A percentile compares a stretch with the other conserved stretches of the same genome.
Evolutionary conservation across 2,888 invertebrate species (phyloP).

Genomic region (Catocala nupta): DNA sequence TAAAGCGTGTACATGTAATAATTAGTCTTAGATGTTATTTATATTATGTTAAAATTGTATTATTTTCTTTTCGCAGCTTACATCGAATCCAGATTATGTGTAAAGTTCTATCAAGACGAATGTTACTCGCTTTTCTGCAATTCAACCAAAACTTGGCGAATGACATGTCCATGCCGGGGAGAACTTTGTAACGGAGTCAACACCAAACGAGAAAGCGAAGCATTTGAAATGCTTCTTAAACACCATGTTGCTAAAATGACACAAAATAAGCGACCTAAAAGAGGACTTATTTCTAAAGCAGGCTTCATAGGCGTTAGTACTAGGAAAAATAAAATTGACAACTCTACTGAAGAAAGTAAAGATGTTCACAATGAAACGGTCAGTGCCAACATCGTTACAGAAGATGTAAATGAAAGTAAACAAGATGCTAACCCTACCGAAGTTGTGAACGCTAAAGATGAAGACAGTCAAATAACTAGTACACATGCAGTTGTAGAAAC

Average conservation of each 20-base stretch:
- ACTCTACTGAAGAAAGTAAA: slow-evolving; percentile 31
- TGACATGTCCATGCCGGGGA: slow-evolving; percentile 80
- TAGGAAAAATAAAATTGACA: slow-evolving; percentile 38
- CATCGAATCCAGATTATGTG: slow-evolving; percentile 77
- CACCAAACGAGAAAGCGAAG: slow-evolving; percentile 70
- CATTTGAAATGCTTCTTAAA: slow-evolving; percentile 66
- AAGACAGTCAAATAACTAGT: neutral
- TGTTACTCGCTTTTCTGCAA: slow-evolving; percentile 80
- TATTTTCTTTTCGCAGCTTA: slow-evolving; percentile 67
- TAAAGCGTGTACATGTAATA: too few species aligned
- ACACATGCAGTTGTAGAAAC: neutral
- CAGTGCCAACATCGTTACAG: slow-evolving; percentile 9
- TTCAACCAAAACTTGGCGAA: slow-evolving; percentile 76
- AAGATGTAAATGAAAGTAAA: neutral
- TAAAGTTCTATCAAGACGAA: slow-evolving; percentile 81
- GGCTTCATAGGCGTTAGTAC: slow-evolving; percentile 40
- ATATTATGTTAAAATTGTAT: slow-evolving; percentile 2
- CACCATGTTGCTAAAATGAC: slow-evolving; percentile 50
- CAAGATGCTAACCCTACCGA: too few species aligned
- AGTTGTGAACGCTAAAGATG: neutral
- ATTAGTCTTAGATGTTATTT: too few species aligned
- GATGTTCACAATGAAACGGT: slow-evolving; percentile 18
- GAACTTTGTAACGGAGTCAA: slow-evolving; percentile 80
- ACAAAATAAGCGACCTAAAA: slow-evolving; percentile 53
- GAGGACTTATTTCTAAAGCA: slow-evolving; percentile 43